These are phyloP conservation scores for Scaptomyza graminum DNA, from an alignment of 1,140 invertebrate species.

Conservation along the genomic window DNA sequence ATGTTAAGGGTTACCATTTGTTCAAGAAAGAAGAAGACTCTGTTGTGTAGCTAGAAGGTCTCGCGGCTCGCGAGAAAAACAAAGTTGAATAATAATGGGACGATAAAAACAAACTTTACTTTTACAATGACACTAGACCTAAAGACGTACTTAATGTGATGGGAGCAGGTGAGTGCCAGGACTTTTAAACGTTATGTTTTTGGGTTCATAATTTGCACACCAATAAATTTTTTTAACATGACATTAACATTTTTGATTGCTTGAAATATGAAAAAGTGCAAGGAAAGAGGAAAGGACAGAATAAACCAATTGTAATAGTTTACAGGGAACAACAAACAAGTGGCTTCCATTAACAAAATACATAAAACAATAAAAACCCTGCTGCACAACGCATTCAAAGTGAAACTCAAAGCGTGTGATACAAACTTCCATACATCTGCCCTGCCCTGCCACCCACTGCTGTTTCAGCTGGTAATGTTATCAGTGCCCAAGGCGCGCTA, in stretches of 20 bases:
- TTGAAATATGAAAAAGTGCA: conserved; percentile 19
- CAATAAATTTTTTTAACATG: conserved; percentile 26
- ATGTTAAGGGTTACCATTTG: conserved; percentile 7
- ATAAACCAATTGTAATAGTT: conserved; percentile 23
- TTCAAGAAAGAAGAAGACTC: conserved; percentile 16
- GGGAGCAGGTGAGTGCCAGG: conserved; percentile 17
- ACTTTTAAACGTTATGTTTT: background rate
- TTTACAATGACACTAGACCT: conserved; percentile 3
- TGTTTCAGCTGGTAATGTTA: conserved; percentile 56
- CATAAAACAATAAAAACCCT: background rate
- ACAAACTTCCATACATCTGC: conserved; percentile 26
- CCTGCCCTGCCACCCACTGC: conserved; percentile 47
- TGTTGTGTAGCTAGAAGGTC: conserved; percentile 22
- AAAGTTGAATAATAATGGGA: conserved; percentile 38
- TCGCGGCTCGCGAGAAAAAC: conserved; percentile 35
- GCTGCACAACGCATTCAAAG: conserved; percentile 4
- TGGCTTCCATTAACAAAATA: background rate
- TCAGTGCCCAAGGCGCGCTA: conserved; percentile 65
- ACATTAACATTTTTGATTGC: conserved; percentile 35
- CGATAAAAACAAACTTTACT: conserved; percentile 4
- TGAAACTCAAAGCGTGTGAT: conserved; percentile 20
- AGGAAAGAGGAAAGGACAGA: conserved; percentile 26
- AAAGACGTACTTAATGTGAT: conserved; percentile 10
- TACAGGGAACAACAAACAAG: background rate
- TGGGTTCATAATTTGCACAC: background rate